Evolutionary conservation across 2,113 vertebrate species (phyloP).

Genomic region (sheep (Ovis aries)): ARS-UI_Ramb_v3.0 NC_056064.1:59590001-59590500

Average conservation of each 20-base stretch:
- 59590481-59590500: not conserved
- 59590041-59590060: not conserved
- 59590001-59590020: not conserved
- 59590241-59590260: not conserved
- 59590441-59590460: not conserved
- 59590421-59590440: not conserved
- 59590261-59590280: not conserved
- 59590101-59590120: not conserved
- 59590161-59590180: not conserved
- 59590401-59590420: rapidly evolving
- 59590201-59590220: not conserved
- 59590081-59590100: not conserved
- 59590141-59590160: not conserved
- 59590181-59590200: not conserved
- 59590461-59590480: not conserved
- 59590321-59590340: not conserved
- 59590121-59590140: not conserved
- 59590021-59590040: not conserved
- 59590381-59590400: not conserved
- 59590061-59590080: not conserved
- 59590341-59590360: not conserved
- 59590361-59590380: not conserved
- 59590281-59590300: not conserved
- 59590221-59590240: not conserved
- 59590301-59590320: not conserved